These are phyloP conservation scores for Anastrepha ludens DNA, from an alignment of 1,140 invertebrate species.

Conservation along the genomic window DNA sequence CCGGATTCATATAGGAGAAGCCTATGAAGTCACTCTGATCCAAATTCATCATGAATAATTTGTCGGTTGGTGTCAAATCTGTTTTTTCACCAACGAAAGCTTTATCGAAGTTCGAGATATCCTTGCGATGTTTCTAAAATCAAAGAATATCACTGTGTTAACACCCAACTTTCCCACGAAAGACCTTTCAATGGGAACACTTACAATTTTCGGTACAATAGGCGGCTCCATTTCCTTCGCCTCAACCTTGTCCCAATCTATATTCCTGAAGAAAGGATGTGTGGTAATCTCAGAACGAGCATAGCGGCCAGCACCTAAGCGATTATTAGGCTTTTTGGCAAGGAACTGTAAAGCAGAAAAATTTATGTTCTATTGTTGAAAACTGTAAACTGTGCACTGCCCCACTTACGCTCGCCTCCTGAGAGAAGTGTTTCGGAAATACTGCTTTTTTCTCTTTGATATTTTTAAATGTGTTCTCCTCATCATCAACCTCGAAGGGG, in stretches of 20 bases:
- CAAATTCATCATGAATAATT: constrained; percentile 87
- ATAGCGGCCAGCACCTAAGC: constrained; percentile 90
- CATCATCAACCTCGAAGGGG: constrained; percentile 97
- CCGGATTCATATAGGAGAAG: constrained; percentile 99
- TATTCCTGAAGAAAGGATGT: constrained; percentile 97
- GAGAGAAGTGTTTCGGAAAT: constrained; percentile 96
- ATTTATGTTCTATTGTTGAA: not conserved
- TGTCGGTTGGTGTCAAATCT: constrained; percentile 95
- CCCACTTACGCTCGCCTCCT: constrained; percentile 88
- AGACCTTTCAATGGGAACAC: constrained; percentile 66
- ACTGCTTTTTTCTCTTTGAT: constrained; percentile 98
- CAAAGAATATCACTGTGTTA: not conserved
- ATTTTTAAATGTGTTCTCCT: constrained; percentile 97
- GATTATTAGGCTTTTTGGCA: constrained; percentile 95
- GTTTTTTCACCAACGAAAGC: constrained; percentile 98
- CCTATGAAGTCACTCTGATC: constrained; percentile 99
- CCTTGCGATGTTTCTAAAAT: constrained; percentile 75
- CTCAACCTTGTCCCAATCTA: constrained; percentile 98
- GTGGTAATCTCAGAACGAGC: constrained; percentile 95
- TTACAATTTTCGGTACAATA: constrained; percentile 99
- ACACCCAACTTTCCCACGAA: not conserved
- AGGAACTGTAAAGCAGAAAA: constrained; percentile 81
- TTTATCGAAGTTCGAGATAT: constrained; percentile 98
- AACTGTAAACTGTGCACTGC: constrained; percentile 68
- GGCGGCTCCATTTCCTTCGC: constrained; percentile 97